Evolutionary conservation across 2,888 invertebrate species (phyloP), one percentile per base, ranked within the genome.

Genomic region (Crematogaster levior): DNA sequence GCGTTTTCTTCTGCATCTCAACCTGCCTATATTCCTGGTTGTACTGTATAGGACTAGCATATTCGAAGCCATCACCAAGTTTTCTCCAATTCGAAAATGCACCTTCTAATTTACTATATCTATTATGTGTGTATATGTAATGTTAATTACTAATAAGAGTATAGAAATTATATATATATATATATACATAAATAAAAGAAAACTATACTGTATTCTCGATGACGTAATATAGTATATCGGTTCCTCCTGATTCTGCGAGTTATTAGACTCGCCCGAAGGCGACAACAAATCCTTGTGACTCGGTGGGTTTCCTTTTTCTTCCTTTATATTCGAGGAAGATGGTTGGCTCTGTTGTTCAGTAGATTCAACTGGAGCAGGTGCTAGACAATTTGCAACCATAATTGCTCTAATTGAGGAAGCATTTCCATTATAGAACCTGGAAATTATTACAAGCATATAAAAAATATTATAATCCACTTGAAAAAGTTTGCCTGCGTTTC

Each of bases 371-470:
- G 91, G 88, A 21, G 92, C 92, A 9, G 94, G 95, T 40, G 95
- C 95, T 73, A 96, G 93, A 92, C 97, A 97, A 93, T 97, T 96
- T 0, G 97, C 97, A 63, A 98, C 96, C 96, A 97, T 96, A 51
- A 98, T 96, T 7, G 97, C 96, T 66, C 97, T 95, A 58, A 98
- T 96, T 0, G 97, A 97, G 90, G 97, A 97, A 4, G 97, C 97
- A 94, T 97, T 97, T 30, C 96, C 95, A 94, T 98, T 98, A 93
- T 97, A 97, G 93, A 98, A 98, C 89, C 96, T 96, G 74, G 10
- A 86, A 80, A 56, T 18, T 1, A 58, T 79, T 34, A 40, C 37
- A 40, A 15, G 24, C 9, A 6, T 24, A 4, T 61, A 51, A 65
- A 37, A 37, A 51, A 40, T 10, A 27, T n/a, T n/a, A 60, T 24